Base-by-base conservation (phyloP, 2,888 invertebrate species). In the Pedicia rivosa region DNA sequence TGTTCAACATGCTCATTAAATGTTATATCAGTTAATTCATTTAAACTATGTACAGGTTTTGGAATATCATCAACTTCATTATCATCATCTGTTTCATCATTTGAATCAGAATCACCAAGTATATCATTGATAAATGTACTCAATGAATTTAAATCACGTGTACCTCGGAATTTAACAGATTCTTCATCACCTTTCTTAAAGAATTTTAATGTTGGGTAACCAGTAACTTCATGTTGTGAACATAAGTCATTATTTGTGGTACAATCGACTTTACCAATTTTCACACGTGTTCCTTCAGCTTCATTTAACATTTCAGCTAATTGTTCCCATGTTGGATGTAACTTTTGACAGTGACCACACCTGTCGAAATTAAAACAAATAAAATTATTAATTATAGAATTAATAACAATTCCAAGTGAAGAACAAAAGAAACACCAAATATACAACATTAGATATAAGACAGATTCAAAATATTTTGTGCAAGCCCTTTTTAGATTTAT, bases 211-310 rank as follows among this genome's bases (percentile, higher is more conserved):
- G 84, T 83, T 0, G 92, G 92, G 56, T 86, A 91, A 22, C 87
- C 59, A 5, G 57, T 79, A 30, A 92, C 74, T 47, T 82, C 79
- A 53, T 79, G 79, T 45, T 74, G 71, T 35, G 70, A 69, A 57
- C 92, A 92, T 3, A 83, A 64, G 10, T 69, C 63, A 43, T 75
- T 70, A 52, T 78, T 69, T 45, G 75, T 70, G 34, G 86, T 79
- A 51, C 92, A 92, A 56, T 92, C 90, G 19, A 92, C 69, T 60
- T 86, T 84, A 10, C 78, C 78, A 43, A 91, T 75, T 39, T 71
- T 70, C 25, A 88, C 74, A 46, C 53, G 51, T 33, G 72, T 68
- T 25, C 25, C 25, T 15, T 72, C 66, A 45, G 79, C 76, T 30
- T 55, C 50, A 35, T 75, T 70, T 51, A 78, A 73, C 27, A 75